Percentiles rank a stretch among this genome's conserved stretches.
These are phyloP conservation scores for Nasonia vitripennis DNA, from an alignment of 1,140 invertebrate genomes.

Conservation along the genomic window DNA sequence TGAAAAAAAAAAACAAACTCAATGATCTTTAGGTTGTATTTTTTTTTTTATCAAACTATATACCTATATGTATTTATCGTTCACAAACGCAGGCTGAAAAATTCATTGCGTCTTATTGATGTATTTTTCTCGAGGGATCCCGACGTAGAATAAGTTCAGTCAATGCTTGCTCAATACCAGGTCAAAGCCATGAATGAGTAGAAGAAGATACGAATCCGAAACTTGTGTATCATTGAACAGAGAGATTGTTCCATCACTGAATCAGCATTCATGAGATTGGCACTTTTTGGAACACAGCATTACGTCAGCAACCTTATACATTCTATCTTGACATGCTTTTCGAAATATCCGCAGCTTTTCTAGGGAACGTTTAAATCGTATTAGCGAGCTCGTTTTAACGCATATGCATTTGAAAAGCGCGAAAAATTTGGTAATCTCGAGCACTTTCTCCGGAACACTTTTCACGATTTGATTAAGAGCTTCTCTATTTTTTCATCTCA, in stretches of 20 bases:
- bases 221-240: not conserved
- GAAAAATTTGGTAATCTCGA: not conserved
- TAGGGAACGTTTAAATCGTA: not conserved
- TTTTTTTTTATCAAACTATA: too few species aligned
- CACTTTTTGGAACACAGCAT: not conserved
- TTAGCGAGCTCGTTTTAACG: too few species aligned
- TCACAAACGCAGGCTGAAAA: not conserved
- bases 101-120: not conserved
- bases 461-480: not conserved
- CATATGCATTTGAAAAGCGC: not conserved
- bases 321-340: not conserved
- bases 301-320: not conserved
- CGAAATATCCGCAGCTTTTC: not conserved
- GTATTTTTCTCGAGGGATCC: not conserved
- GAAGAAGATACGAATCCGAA: not conserved
- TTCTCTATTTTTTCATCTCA: not conserved
- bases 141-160: not conserved
- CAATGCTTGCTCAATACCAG: not conserved
- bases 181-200: not conserved
- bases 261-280: not conserved
- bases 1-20: too few species aligned
- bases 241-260: not conserved
- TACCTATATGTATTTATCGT: too few species aligned
- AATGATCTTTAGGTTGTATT: too few species aligned
- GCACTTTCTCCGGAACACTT: not conserved